Evolutionary conservation across 64 coral and sea anemone species (phyloP), one percentile per base, ranked within the genome.

Genomic region (Stichodactyla mertensii): DNA sequence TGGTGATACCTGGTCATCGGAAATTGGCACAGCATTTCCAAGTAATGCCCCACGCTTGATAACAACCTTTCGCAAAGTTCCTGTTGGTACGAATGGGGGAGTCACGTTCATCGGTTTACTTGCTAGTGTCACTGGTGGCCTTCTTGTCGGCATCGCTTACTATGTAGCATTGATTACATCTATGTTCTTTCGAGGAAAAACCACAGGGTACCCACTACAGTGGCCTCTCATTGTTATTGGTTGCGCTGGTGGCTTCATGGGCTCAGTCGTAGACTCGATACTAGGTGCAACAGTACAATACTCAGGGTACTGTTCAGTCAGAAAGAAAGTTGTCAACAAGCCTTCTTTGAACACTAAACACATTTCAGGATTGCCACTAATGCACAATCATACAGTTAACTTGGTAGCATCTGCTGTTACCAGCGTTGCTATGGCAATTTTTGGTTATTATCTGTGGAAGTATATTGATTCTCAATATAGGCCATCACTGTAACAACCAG

Each of bases 1-100:
- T 93, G 97, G 97, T 27, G 97, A 99, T 61, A 99, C 97, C 5
- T 99, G 97, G 97, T 93, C 97, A 36, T 99, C 97, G 19, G 97
- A 99, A 99, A 92, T 99, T 83, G 97, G 97, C 59, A 88, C 97
- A 86, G 93, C 90, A 26, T 71, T 92, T 59, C 86, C 84, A 54
- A 90, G 70, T n/a, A 87, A 92, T 19, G 74, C 51, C 18, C 97
- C 97, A 64, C 90, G 88, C 52, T 89, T 99, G 24, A 99, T 99
- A 83, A 99, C 97, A 69, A 99, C 93, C 56, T 86, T 95, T 52
- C 52, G 86, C 55, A 90, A 92, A 79, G 97, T 99, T 57, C 97
- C 97, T 54, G 87, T 93, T 16, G 93, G 97, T 23, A 99, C 97
- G 36, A 99, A 99, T 95, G 97, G 97, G 54, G 97, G 92, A 15